Percentiles rank a stretch among this genome's conserved stretches.
These are phyloP conservation scores for Murina feae DNA, from an alignment of 2,113 vertebrate species.

Conservation along the genomic window DNA sequence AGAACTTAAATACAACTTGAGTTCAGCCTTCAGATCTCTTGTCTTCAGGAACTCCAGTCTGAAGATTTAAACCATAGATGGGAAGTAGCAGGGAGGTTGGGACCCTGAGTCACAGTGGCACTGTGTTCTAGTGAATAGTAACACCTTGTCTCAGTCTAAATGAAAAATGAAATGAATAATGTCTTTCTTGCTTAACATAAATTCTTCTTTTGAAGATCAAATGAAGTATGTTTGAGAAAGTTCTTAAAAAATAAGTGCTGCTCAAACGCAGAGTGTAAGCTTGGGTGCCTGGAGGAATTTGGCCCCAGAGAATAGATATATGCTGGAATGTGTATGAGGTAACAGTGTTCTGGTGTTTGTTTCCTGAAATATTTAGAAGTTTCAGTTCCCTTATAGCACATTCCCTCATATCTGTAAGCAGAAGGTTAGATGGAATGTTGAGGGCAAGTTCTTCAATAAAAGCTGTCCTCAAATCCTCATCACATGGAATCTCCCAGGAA, in stretches of 20 bases:
- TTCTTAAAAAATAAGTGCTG: background rate
- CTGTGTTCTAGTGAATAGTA: background rate
- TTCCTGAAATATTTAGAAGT: background rate
- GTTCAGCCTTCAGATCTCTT: background rate
- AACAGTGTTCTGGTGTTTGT: background rate
- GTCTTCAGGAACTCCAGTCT: background rate
- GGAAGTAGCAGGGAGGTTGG: background rate
- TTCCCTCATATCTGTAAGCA: background rate
- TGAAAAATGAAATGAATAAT: background rate
- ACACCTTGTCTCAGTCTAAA: background rate
- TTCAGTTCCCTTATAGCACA: background rate
- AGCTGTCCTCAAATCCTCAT: background rate
- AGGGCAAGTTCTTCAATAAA: background rate
- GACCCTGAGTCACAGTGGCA: background rate
- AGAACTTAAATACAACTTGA: background rate
- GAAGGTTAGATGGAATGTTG: background rate
- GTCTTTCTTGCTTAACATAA: background rate
- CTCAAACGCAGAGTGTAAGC: background rate
- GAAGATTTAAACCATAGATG: background rate
- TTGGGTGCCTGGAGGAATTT: background rate
- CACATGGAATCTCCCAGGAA: background rate
- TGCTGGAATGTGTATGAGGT: background rate
- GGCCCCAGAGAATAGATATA: background rate
- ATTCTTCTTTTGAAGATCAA: background rate
- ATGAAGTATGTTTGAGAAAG: background rate